Evolutionary conservation across 2,888 invertebrate species (phyloP), one percentile per base, ranked within the genome.

Genomic region (Ochropacha duplaris): DNA sequence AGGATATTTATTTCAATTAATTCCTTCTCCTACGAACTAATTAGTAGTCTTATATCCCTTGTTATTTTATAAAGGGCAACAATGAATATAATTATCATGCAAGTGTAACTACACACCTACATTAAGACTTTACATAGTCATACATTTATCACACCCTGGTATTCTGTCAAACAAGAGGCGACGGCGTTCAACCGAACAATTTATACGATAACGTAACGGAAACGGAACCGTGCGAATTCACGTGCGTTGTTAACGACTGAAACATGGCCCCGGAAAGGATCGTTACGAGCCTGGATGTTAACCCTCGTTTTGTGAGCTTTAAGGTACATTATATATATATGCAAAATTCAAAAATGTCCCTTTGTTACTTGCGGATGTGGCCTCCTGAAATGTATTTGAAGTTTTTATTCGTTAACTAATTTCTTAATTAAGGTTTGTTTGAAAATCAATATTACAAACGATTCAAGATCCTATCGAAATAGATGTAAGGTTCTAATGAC

Each of bases 221-320:
- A 86, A 80, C 81, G 79, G 82, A 80, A 83, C 76, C 78, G 74
- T 78, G 77, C 74, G 81, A 78, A 81, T 85, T 80, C 81, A 83
- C 83, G 85, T 84, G 81, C 81, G 83, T 81, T 78, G 85, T 84
- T 86, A 86, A 81, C 83, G 78, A 78, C 78, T 81, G 79, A 84
- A 86, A 85, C 83, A 86, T 82, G 84, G 87, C 79, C 76, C 69
- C 83, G 87, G 88, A 87, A 85, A 84, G 80, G 82, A 85, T 81
- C 77, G 70, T 77, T 75, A 71, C 76, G 76, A 64, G 60, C 63
- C 73, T 66, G 61, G 61, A 63, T 68, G 69, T 72, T 76, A 71
- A 67, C 66, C 79, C 72, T 71, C 74, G 70, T 75, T 75, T 76
- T 71, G 71, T 72, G 69, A 66, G 67, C 68, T 19, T 19, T 19